Conservation (phyloP, 64 coral and sea anemone genomes). For the Porites australiensis region DNA sequence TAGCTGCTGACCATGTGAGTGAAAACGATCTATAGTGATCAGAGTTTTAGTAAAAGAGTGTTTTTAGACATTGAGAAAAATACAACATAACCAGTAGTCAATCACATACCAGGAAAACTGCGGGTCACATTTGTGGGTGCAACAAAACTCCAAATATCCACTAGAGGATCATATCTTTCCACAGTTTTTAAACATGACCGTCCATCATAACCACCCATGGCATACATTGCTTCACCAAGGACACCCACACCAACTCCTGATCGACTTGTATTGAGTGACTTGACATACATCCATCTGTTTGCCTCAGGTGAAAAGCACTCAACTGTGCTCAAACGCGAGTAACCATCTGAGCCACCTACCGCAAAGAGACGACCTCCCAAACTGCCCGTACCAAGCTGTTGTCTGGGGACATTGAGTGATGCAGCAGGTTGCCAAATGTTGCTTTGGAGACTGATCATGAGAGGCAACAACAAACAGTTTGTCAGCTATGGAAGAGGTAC, state of each 20-base stretch:
- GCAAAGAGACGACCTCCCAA: conserved; percentile 89
- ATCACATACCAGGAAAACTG: conserved; percentile 92
- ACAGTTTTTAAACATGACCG: conserved; percentile 97
- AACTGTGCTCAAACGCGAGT: conserved; percentile 90
- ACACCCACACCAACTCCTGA: conserved; percentile 97
- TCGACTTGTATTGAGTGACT: conserved; percentile 95
- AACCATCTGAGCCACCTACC: conserved; percentile 97
- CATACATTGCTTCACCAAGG: conserved; percentile 95
- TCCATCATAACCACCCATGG: conserved; percentile 97
- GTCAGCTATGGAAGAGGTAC: background rate
- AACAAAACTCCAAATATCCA: conserved; percentile 95
- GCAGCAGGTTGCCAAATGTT: conserved; percentile 92
- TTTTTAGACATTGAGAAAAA: background rate
- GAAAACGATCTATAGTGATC: too few relatives aligned
- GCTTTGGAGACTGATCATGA: conserved; percentile 82
- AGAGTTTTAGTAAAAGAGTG: too few relatives aligned
- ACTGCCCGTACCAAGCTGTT: conserved; percentile 93
- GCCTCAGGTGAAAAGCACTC: conserved; percentile 86
- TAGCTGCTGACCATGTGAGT: too few relatives aligned
- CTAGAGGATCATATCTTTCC: conserved; percentile 97
- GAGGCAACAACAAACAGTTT: background rate
- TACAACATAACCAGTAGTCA: background rate
- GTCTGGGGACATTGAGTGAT: conserved; percentile 88
- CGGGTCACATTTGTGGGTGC: conserved; percentile 96
- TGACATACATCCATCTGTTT: conserved; percentile 93